Evolutionary conservation across 2,113 vertebrate species (phyloP).

Genomic region (Leiothrix lutea): DNA sequence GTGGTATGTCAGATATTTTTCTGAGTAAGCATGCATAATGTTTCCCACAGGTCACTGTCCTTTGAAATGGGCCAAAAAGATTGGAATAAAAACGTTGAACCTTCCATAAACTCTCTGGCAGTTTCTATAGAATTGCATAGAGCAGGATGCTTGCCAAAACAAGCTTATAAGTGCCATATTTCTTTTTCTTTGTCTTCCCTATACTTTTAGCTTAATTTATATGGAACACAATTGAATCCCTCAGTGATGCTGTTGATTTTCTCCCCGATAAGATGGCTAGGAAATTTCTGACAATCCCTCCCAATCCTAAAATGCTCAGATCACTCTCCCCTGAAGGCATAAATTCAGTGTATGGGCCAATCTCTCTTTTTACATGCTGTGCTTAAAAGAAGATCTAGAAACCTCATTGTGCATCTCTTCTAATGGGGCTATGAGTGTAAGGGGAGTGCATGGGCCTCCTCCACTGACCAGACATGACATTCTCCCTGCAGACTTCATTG

Average conservation of each 20-base stretch:
- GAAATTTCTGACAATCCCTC: neutral
- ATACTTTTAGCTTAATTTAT: neutral
- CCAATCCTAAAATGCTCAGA: neutral
- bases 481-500: neutral
- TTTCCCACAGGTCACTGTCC: neutral
- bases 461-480: neutral
- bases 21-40: neutral
- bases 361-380: neutral
- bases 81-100: conserved; percentile 1
- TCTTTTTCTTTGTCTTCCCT: neutral
- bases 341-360: neutral
- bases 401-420: neutral
- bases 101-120: neutral
- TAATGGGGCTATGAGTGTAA: neutral
- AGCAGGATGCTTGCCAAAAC: neutral
- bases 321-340: neutral
- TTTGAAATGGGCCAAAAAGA: neutral
- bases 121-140: neutral
- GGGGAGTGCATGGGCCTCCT: accelerated
- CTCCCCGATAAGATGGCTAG: neutral
- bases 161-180: neutral
- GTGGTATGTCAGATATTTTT: conserved; percentile 21
- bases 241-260: neutral
- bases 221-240: neutral
- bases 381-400: neutral